Evolutionary conservation across 2,797 vertebrate species (phyloP), one percentile per base, ranked within the genome.

Genomic region (Nyctalus aviator): DNA sequence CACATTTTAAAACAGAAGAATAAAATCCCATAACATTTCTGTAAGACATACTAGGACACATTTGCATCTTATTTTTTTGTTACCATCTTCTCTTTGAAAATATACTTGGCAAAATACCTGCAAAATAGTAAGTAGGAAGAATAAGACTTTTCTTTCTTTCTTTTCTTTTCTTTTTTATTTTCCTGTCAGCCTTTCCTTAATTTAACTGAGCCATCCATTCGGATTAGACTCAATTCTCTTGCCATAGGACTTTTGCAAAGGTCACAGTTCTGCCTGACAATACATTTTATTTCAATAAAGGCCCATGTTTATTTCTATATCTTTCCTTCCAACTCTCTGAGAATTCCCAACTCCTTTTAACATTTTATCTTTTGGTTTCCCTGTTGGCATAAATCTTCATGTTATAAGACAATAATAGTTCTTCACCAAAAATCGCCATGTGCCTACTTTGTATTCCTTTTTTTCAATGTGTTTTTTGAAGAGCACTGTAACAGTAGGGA

Each of bases 51-150:
- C 81, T 27, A 84, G 64, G 41, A 57, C 71, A 13, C 66, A 69
- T 94, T 95, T 94, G 35, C 73, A 55, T 91, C 76, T 92, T 78
- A 75, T 79, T 92, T 92, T 94, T 91, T 62, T 86, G 78, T 95
- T 95, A 30, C 6, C 5, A 18, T 92, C 94, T 84, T 96, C 59
- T 89, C 90, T 97, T 88, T 89, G 95, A 96, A 97, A 96, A 89
- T 85, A 85, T 69, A 50, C 76, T 95, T 96, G 95, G 90, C 88
- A 88, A 68, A 64, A 84, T 32, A 78, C 88, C 95, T 81, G 46
- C 78, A 71, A 79, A 95, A 83, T 88, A 84, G 76, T 85, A 25
- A 1, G 41, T 20, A 77, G 57, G 93, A 97, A 89, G 53, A 88
- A 72, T 83, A 90, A 41, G 37, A 41, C 37, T 41, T 41, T 41